These are phyloP conservation scores for Andrena camellia DNA, from an alignment of 2,888 invertebrate genomes.

Conservation along the genomic window DNA sequence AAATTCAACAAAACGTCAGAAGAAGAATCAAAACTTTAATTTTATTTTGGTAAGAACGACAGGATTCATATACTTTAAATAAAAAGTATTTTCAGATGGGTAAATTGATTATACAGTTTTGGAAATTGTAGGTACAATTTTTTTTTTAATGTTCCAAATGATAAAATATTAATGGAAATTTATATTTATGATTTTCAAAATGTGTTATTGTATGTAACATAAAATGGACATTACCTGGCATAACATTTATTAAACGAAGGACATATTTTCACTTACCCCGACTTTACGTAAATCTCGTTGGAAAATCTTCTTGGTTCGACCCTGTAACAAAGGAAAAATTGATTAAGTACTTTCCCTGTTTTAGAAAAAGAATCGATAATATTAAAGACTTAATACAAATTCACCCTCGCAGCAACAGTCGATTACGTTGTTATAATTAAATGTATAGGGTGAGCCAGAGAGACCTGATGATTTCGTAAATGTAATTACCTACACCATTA, in stretches of 20 bases:
- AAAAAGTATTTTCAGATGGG: not conserved
- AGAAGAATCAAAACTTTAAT: too few species aligned
- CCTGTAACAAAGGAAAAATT: slow-evolving; percentile 28
- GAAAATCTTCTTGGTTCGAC: too few species aligned
- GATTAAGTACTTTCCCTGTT: not conserved
- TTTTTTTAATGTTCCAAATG: not conserved
- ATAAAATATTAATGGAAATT: not conserved
- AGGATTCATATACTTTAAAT: not conserved
- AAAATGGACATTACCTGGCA: not conserved
- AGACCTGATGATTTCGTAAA: too few species aligned
- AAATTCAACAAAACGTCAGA: too few species aligned
- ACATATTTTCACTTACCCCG: slow-evolving; percentile 17
- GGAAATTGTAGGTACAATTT: too few species aligned
- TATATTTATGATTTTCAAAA: not conserved
- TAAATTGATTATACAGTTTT: too few species aligned
- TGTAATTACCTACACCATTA: too few species aligned
- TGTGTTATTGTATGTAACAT: not conserved
- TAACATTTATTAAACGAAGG: not conserved
- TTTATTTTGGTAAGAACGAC: too few species aligned
- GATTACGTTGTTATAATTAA: not conserved
- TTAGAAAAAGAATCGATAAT: not conserved
- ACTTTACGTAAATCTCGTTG: not conserved
- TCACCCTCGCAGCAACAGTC: not conserved
- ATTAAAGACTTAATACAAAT: not conserved
- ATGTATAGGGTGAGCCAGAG: too few species aligned